Conservation (phyloP, 2,113 vertebrate species). For the Australoheros scitulus region DNA sequence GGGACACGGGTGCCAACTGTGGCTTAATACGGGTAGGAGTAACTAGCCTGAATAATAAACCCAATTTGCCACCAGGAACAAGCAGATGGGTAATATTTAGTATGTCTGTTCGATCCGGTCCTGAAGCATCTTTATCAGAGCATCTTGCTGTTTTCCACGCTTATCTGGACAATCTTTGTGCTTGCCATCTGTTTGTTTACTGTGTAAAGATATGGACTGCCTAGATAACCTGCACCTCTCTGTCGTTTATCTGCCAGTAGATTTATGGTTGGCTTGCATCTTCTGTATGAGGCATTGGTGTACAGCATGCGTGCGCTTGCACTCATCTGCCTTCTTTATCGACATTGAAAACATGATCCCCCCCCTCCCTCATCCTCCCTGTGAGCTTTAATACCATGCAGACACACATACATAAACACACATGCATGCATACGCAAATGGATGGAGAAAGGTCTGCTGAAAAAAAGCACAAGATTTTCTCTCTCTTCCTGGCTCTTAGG, state of each 20-base stretch:
- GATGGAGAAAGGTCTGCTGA: conserved; percentile 25
- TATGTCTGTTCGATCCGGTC: conserved; percentile 11
- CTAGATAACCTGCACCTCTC: conserved; percentile 8
- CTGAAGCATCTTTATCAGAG: conserved; percentile 32
- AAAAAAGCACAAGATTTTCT: conserved; percentile 17
- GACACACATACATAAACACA: conserved; percentile 19
- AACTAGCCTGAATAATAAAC: conserved; percentile 53
- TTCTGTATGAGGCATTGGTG: background rate
- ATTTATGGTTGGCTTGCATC: conserved; percentile 14
- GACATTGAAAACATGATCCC: conserved; percentile 29
- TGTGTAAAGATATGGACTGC: conserved; percentile 13
- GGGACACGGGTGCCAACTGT: conserved; percentile 29
- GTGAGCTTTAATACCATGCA: conserved; percentile 26
- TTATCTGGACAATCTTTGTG: background rate
- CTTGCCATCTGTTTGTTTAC: conserved; percentile 43
- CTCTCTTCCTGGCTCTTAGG: conserved; percentile 39
- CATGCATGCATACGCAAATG: conserved; percentile 27
- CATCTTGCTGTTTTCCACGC: conserved; percentile 17
- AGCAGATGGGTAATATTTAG: conserved; percentile 55
- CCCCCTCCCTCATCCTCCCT: background rate
- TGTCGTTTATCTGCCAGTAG: conserved; percentile 15
- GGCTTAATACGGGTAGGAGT: conserved; percentile 43
- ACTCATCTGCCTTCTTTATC: conserved; percentile 26
- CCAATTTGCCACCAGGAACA: conserved; percentile 53
- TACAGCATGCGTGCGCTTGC: background rate